phyloP scores from a whole-genome alignment of 2,797 vertebrate genomes.

The Dicrostonyx torquatus region DNA sequence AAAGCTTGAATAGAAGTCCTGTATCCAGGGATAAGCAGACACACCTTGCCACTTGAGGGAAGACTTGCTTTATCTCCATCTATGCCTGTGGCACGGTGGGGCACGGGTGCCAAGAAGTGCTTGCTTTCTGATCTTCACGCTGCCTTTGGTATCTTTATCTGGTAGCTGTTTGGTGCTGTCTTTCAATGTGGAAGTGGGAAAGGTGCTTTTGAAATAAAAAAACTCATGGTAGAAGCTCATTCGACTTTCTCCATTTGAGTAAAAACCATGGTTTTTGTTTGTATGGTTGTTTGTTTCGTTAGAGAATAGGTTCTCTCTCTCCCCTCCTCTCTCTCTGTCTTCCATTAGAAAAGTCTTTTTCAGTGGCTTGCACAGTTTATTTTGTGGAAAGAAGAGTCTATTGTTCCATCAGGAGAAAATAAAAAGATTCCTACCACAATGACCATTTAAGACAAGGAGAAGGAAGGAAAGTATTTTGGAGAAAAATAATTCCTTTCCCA shows the following conservation, averaged over 20 bases:
- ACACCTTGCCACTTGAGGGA: slow-evolving; percentile 58
- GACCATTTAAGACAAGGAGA: slow-evolving; percentile 83
- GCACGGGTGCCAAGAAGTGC: slow-evolving; percentile 25
- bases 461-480: slow-evolving; percentile 85
- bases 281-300: slow-evolving; percentile 57
- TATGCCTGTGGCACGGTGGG: slow-evolving; percentile 50
- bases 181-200: slow-evolving; percentile 55
- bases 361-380: slow-evolving; percentile 75
- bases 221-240: slow-evolving; percentile 69
- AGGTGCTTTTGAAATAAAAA: slow-evolving; percentile 54
- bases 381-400: slow-evolving; percentile 82
- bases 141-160: neutral
- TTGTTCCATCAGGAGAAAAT: slow-evolving; percentile 80
- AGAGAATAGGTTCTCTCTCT: slow-evolving; percentile 20
- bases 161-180: neutral
- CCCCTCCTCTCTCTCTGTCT: slow-evolving; percentile 50
- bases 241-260: slow-evolving; percentile 71
- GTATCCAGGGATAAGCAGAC: slow-evolving; percentile 57
- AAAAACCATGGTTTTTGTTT: neutral
- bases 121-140: slow-evolving; percentile 36
- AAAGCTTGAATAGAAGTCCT: slow-evolving; percentile 35
- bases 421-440: slow-evolving; percentile 3
- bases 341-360: slow-evolving; percentile 78
- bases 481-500: slow-evolving; percentile 84
- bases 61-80: neutral